Base-by-base conservation (phyloP, 2,888 invertebrate genomes). In the Amorpha juglandis region DNA sequence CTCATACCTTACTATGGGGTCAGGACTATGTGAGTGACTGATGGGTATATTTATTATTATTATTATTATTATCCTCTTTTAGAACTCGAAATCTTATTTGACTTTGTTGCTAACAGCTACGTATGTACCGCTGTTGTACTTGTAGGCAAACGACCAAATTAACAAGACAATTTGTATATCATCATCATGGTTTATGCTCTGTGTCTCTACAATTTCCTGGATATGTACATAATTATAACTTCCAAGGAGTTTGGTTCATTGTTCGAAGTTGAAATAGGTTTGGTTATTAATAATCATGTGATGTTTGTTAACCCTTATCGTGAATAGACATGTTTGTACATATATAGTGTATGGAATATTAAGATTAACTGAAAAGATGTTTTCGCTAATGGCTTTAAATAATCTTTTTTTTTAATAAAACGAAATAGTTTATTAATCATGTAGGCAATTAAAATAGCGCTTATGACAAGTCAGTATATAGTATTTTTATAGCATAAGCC, bases 191-290 rank as follows among this genome's bases (percentile, higher is more conserved):
- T 27, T 8, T 27, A 27, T 6, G 14, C 27, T 27, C 27, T 6
- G 52, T 27, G 14, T 27, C 27, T 52, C 27, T 27, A 52, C 52
- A 14, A 14, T 27, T 16, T 52, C 12, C 52, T 12, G 52, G 52
- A 52, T 52, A 27, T 27, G 27, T 52, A 52, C 45, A 52, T 52
- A 27, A 52, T 27, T 27, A 52, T 3, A 27, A 27, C 27, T 52
- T 52, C 27, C 52, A 52, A 52, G 27, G 27, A 52, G 52, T 52
- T 52, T 52, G 27, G 14, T 11, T 12, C 27, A 27, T 52, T 52
- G 52, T 52, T 52, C 21, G 19, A 3, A 12, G 52, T 52, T 14
- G 27, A 12, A 27, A 52, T 27, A 6, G 27, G 27, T 21, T 27
- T 52, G 27, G 27, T 52, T 27, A 52, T 52, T 11, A 12, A 27